These are phyloP conservation scores for Trinorchestia longiramus DNA, from an alignment of 1,140 invertebrate species.

Conservation along the genomic window DNA sequence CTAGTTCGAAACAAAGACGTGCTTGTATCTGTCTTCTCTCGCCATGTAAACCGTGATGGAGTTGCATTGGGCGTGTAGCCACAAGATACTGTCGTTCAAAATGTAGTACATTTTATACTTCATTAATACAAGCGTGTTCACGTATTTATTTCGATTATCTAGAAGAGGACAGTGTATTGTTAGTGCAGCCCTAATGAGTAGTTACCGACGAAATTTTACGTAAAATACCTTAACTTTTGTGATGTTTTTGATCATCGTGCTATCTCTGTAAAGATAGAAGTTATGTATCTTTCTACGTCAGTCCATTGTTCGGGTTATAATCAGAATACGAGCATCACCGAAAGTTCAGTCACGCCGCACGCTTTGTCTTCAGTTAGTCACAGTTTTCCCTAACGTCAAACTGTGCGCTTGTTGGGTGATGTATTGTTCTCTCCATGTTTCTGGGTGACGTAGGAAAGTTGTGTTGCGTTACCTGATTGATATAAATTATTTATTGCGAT, in stretches of 20 bases:
- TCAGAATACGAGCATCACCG: not conserved
- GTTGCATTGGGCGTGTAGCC: too few relatives aligned
- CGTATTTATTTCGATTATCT: too few relatives aligned
- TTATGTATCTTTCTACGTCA: not conserved
- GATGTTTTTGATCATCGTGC: not conserved
- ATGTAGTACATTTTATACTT: too few relatives aligned
- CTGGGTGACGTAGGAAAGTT: not conserved
- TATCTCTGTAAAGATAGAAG: not conserved
- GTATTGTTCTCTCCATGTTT: not conserved
- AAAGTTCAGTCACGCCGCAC: not conserved
- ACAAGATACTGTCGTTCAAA: too few relatives aligned
- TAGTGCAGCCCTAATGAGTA: too few relatives aligned
- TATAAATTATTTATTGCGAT: not conserved
- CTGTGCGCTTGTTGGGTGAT: not conserved
- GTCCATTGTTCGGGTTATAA: not conserved
- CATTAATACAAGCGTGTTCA: too few relatives aligned
- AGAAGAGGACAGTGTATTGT: too few relatives aligned
- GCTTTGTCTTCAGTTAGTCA: not conserved
- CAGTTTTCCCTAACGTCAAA: not conserved
- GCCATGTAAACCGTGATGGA: too few relatives aligned
- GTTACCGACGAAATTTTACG: not conserved
- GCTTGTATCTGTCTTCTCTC: too few relatives aligned
- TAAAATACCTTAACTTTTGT: not conserved
- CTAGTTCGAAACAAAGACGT: too few relatives aligned
- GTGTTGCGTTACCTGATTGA: not conserved